Evolutionary conservation across 2,797 vertebrate genomes (phyloP).

Genomic region (Gambusia yucatana): DNA sequence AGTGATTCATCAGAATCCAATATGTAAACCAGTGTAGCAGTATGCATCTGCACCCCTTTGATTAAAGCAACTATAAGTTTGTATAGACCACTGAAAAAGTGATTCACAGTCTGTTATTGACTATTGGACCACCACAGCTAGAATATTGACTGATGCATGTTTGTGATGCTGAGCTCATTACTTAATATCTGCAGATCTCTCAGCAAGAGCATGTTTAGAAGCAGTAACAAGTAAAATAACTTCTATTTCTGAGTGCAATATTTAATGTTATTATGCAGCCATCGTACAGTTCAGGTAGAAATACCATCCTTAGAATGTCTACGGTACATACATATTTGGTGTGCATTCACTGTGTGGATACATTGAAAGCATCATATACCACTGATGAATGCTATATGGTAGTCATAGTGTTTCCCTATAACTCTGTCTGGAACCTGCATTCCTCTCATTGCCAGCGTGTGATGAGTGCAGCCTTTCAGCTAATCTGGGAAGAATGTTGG

Average conservation of each 20-base stretch:
- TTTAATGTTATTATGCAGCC: slow-evolving; percentile 14
- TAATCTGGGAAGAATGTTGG: slow-evolving; percentile 81
- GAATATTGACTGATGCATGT: slow-evolving; percentile 50
- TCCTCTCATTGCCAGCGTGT: slow-evolving; percentile 69
- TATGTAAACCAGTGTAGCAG: slow-evolving; percentile 32
- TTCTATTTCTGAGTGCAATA: slow-evolving; percentile 40
- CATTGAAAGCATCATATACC: slow-evolving; percentile 33
- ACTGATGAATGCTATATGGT: slow-evolving; percentile 57
- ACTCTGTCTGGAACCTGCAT: slow-evolving; percentile 70
- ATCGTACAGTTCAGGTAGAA: slow-evolving; percentile 36
- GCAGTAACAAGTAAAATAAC: slow-evolving; percentile 10
- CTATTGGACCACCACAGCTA: slow-evolving; percentile 52
- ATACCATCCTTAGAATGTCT: slow-evolving; percentile 30
- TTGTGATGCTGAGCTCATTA: slow-evolving; percentile 35
- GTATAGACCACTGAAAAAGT: slow-evolving; percentile 67
- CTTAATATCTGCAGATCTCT: slow-evolving; percentile 14
- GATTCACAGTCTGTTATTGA: slow-evolving; percentile 70
- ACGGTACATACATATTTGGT: slow-evolving; percentile 34
- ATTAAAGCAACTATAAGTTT: slow-evolving; percentile 45
- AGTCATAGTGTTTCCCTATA: slow-evolving; percentile 62
- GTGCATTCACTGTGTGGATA: slow-evolving; percentile 25
- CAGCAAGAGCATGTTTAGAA: slow-evolving; percentile 7
- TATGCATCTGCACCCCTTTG: slow-evolving; percentile 38
- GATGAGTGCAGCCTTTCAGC: slow-evolving; percentile 69
- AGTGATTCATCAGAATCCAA: slow-evolving; percentile 56